Evolutionary conservation across 2,888 invertebrate genomes (phyloP).

Genomic region (Cheilosia urbana): DNA sequence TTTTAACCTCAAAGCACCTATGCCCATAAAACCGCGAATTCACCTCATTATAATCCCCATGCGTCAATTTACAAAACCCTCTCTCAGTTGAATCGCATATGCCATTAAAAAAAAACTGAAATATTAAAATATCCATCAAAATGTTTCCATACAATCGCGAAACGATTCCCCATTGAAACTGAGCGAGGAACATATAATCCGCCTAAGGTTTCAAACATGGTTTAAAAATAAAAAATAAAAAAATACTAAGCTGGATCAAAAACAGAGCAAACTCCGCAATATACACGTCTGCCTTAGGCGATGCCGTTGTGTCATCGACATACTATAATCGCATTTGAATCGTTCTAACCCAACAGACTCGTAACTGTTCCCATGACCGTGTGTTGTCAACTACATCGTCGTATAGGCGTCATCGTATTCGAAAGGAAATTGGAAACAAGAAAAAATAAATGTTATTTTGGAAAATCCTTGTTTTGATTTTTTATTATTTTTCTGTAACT

Average conservation of each 20-base stretch:
- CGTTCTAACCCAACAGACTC: constrained; percentile 56
- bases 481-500: not conserved
- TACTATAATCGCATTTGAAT: constrained; percentile 58
- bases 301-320: constrained; percentile 52
- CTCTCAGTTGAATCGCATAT: not conserved
- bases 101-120: no score
- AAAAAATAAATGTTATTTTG: constrained; percentile 33
- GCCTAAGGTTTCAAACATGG: constrained; percentile 28
- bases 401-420: constrained; percentile 24
- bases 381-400: constrained; percentile 29
- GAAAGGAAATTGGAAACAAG: constrained; percentile 60
- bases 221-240: not conserved
- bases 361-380: constrained; percentile 20
- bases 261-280: not conserved
- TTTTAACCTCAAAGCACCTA: no score
- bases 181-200: constrained; percentile 33
- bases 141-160: no score
- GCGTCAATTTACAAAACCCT: not conserved
- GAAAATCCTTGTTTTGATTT: constrained; percentile 12
- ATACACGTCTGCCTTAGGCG: constrained; percentile 54
- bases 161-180: not conserved
- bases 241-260: not conserved
- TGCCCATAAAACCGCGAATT: no score
- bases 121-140: no score
- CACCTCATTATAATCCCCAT: not conserved